Evolutionary conservation across 2,797 vertebrate species (phyloP), one percentile per base, ranked within the genome.

Genomic region (Columba guinea): DNA sequence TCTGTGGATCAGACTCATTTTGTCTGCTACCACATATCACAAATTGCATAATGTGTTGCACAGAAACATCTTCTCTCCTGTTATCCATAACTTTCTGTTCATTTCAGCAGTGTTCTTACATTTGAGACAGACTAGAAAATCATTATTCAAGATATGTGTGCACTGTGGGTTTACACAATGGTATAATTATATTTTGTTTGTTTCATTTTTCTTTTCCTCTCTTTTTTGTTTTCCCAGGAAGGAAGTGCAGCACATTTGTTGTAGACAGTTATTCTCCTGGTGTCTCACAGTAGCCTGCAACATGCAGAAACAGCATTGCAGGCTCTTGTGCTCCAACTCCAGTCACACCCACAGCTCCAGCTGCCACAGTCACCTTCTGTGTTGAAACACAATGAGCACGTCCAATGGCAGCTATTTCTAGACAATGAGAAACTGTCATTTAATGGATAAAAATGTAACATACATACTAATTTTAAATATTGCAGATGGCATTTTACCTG

Each of bases 251-350:
- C 22, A 49, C 11, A 28, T 52, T 46, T 28, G 18, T 12, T 35
- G 28, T 7, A 69, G 34, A 62, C 28, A 46, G 18, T 39, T 68
- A 65, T 35, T 62, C 32, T 76, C 15, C 23, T 28, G 34, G 9
- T 26, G 39, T 69, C 26, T 85, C 59, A 49, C 1, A 3, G 21
- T 27, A 49, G 17, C 9, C 67, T 59, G 46, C 0, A 0, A 51
- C 11, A 6, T 30, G 26, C 39, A 34, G 46, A 89, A 81, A 52
- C 1, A 19, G 18, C 37, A 41, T 58, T 73, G 48, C 37, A 37
- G 75, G 49, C 46, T 75, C 62, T 37, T 28, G 17, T n/a, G 55
- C 69, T 68, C 13, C 30, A 62, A 73, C 15, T 34, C 13, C 37
- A 76, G 44, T 60, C 58, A 44, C 46, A 75, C 32, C n/a, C n/a